A percentile compares a stretch with the other conserved stretches of the same genome.
Conservation (phyloP, 2,797 vertebrate genomes). For the Xiphophorus birchmanni region DNA sequence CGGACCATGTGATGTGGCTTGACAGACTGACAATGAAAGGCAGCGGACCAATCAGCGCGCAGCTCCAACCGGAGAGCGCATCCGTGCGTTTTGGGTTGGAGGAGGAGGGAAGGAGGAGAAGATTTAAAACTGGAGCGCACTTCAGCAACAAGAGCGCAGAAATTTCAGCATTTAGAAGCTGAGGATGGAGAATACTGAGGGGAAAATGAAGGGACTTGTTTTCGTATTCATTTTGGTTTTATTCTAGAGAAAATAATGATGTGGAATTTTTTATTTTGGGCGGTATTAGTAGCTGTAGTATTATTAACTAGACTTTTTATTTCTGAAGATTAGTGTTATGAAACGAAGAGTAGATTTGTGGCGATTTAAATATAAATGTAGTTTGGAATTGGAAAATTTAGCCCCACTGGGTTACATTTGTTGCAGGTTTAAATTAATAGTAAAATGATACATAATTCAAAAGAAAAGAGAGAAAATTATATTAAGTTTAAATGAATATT, state of each 20-base stretch:
- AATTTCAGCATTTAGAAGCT: constrained; percentile 1
- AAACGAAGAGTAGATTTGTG: background rate
- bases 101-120: constrained; percentile 61
- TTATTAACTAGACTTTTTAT: background rate
- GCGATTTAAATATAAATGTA: background rate
- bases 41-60: constrained; percentile 86
- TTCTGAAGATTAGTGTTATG: background rate
- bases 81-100: constrained; percentile 60
- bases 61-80: constrained; percentile 65
- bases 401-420: background rate
- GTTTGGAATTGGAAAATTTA: background rate
- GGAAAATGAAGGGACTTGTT: background rate
- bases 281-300: background rate
- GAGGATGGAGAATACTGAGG: background rate
- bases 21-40: constrained; percentile 88
- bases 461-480: background rate
- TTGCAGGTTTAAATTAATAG: background rate
- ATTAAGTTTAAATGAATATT: background rate
- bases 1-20: constrained; percentile 85
- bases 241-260: background rate
- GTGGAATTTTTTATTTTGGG: background rate
- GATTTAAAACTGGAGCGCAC: constrained; percentile 59
- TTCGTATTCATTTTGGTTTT: background rate
- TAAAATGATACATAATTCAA: background rate
- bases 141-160: constrained; percentile 19